Conservation (phyloP, 64 coral and sea anemone species). For the Stichodactyla helianthus region DNA sequence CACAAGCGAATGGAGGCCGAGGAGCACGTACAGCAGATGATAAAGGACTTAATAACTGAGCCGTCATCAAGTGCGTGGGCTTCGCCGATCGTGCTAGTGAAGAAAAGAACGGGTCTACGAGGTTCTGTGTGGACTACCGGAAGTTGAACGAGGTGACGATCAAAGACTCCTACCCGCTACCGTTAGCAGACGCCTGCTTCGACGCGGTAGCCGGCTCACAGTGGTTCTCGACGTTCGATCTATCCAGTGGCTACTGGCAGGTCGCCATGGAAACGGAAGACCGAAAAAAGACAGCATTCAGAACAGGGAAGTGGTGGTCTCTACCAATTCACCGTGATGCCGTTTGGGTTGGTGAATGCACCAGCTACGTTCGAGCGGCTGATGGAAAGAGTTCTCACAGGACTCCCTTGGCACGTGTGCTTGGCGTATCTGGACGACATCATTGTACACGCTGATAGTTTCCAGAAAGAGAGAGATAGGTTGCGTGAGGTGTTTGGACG, state of each 20-base stretch:
- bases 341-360: constrained; percentile 36
- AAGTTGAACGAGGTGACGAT: constrained; percentile 44
- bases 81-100: constrained; percentile 39
- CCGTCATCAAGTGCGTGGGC: constrained; percentile 45
- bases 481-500: constrained; percentile 9
- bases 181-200: neutral
- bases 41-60: constrained; percentile 37
- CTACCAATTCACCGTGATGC: constrained; percentile 34
- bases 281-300: constrained; percentile 42
- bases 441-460: constrained; percentile 16
- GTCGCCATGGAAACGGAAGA: constrained; percentile 20
- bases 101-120: constrained; percentile 55
- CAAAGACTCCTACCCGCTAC: constrained; percentile 28
- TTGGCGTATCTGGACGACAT: constrained; percentile 56
- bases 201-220: constrained; percentile 18
- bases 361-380: constrained; percentile 44
- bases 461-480: constrained; percentile 9
- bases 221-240: constrained; percentile 28
- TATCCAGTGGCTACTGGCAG: constrained; percentile 44
- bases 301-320: constrained; percentile 31
- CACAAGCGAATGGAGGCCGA: constrained; percentile 26
- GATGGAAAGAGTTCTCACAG: constrained; percentile 15
- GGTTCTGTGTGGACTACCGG: constrained; percentile 62
- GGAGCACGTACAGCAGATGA: constrained; percentile 49
- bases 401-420: constrained; percentile 18